Evolutionary conservation across 2,797 vertebrate species (phyloP), one percentile per base, ranked within the genome.

Genomic region (Fratercula arctica): DNA sequence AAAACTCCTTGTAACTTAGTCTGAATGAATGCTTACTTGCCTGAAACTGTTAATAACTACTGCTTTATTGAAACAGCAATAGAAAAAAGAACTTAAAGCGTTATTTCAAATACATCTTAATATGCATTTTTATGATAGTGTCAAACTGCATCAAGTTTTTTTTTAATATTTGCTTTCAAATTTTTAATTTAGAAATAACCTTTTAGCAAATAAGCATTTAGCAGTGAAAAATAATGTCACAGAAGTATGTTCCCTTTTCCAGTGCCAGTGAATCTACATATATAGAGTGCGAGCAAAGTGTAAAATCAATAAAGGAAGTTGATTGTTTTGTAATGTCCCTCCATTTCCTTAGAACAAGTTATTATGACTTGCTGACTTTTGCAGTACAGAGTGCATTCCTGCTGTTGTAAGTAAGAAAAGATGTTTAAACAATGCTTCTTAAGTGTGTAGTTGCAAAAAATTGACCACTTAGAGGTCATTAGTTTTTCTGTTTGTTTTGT

Each of bases 251-350:
- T 92, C 46, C 29, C 37, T 85, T 88, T 85, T 60, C 41, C 63
- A 26, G 11, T 51, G 33, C 69, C 88, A 31, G 60, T 93, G 77
- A 87, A 26, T 54, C 54, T 69, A 43, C 66, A n/a, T 26, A 25
- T 4, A 15, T 3, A 23, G 59, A 41, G 35, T 37, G 33, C 26
- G 1, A 85, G 69, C 33, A 81, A 87, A 94, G 77, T 77, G 39
- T 66, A 93, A 96, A 96, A 97, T 96, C 94, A 88, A 89, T 95
- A 83, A 95, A 86, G 91, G 69, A 97, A 95, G 91, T 46, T 92
- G 94, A 95, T 95, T 96, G 87, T 96, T 96, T 95, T 91, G 78
- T 92, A 91, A 83, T 95, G 94, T 85, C 81, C 89, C 57, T 95
- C 84, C 31, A 79, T 95, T 97, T 96, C 78, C 78, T 72, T 95